These are phyloP conservation scores for Allacma fusca DNA, from an alignment of 2,888 invertebrate species.

Conservation along the genomic window DNA sequence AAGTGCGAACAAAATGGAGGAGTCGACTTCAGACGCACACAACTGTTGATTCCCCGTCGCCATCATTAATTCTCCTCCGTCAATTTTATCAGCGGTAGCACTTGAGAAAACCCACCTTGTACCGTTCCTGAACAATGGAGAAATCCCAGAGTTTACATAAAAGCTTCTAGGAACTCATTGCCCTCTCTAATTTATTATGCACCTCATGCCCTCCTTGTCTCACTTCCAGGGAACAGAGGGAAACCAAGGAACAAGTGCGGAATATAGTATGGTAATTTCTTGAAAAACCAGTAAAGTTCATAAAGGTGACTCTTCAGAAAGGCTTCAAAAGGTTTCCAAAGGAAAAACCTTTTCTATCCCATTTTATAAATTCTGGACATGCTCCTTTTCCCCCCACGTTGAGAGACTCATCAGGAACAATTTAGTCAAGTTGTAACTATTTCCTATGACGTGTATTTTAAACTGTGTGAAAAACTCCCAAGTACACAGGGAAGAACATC, in stretches of 20 bases:
- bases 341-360: too few species aligned
- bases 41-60: constrained; percentile 3
- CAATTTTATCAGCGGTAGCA: constrained; percentile 9
- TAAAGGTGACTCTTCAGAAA: too few species aligned
- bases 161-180: too few species aligned
- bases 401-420: too few species aligned
- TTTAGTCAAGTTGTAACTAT: too few species aligned
- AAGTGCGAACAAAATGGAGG: neutral
- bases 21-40: neutral
- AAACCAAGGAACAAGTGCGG: neutral
- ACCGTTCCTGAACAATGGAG: neutral
- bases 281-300: constrained; percentile 13
- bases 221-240: neutral
- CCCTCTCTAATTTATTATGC: neutral
- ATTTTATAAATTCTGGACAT: too few species aligned
- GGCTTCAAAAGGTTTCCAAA: too few species aligned
- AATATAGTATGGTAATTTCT: constrained; percentile 3
- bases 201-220: neutral
- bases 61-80: neutral
- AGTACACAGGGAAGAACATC: too few species aligned
- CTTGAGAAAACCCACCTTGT: constrained; percentile 16
- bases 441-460: too few species aligned
- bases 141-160: neutral
- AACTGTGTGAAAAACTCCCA: too few species aligned
- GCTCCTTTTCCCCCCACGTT: too few species aligned